These are phyloP conservation scores for Drosophila nannoptera DNA, from an alignment of 1,140 invertebrate species.

Conservation along the genomic window DNA sequence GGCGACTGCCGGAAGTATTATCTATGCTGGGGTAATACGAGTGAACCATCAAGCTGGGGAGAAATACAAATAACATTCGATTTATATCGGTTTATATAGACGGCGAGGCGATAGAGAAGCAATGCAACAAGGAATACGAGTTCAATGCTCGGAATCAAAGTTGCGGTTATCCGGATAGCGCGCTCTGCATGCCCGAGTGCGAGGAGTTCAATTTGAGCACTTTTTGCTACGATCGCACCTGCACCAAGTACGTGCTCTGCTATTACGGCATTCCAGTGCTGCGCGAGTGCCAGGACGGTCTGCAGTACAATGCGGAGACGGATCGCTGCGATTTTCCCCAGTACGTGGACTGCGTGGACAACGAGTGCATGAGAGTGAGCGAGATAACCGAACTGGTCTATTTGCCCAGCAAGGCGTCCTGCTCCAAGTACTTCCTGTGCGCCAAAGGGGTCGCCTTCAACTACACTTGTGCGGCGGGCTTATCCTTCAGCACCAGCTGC, in stretches of 20 bases:
- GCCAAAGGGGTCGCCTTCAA: constrained; percentile 46
- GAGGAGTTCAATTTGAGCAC: constrained; percentile 19
- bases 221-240: constrained; percentile 68
- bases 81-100: constrained; percentile 15
- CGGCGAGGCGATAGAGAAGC: constrained; percentile 38
- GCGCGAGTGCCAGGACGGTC: constrained; percentile 57
- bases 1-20: constrained; percentile 61
- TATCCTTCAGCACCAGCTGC: constrained; percentile 61
- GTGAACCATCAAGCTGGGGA: not conserved
- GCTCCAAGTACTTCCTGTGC: constrained; percentile 64
- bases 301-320: constrained; percentile 67
- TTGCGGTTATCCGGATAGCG: constrained; percentile 12
- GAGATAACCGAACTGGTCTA: constrained; percentile 55
- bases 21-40: constrained; percentile 45
- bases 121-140: constrained; percentile 39
- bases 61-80: not conserved
- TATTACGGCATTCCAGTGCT: constrained; percentile 60
- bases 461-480: constrained; percentile 45
- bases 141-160: constrained; percentile 57
- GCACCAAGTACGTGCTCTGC: constrained; percentile 70
- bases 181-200: constrained; percentile 45
- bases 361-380: constrained; percentile 57
- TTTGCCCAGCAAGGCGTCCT: constrained; percentile 60
- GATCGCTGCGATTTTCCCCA: constrained; percentile 71
- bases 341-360: constrained; percentile 71